A percentile compares a stretch with the other conserved stretches of the same genome.
Evolutionary conservation across 2,888 invertebrate species (phyloP).

Genomic region (Azorinus chamasolen): DNA sequence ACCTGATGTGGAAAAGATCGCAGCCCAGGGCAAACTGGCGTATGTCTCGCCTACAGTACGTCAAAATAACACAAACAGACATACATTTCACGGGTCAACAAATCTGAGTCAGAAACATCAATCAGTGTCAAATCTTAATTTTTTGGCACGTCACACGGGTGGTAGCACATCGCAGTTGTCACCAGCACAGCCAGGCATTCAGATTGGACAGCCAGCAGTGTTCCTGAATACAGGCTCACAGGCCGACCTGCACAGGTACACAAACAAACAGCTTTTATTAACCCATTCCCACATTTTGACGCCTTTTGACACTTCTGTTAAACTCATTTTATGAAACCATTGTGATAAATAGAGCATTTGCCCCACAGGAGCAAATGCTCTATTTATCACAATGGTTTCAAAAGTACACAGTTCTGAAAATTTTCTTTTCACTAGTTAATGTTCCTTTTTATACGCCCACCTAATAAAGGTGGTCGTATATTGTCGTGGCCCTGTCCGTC

Average conservation of each 20-base stretch:
- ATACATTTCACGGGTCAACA: conserved; percentile 65
- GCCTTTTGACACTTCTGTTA: no score
- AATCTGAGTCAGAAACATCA: conserved; percentile 65
- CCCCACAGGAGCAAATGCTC: no score
- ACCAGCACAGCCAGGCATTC: conserved; percentile 75
- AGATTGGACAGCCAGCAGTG: conserved; percentile 78
- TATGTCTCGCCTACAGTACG: conserved; percentile 82
- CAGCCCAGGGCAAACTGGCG: conserved; percentile 81
- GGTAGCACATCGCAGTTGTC: conserved; percentile 77
- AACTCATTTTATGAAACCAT: no score
- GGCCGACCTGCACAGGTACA: conserved; percentile 80
- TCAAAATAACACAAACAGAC: conserved; percentile 64
- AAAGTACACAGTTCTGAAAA: no score
- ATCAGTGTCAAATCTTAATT: conserved; percentile 70
- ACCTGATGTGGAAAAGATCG: conserved; percentile 77
- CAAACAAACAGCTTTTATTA: not conserved
- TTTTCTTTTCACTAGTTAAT: no score
- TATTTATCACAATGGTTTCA: no score
- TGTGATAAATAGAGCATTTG: no score
- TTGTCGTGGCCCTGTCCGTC: no score
- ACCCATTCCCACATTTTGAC: no score
- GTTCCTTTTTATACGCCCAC: no score
- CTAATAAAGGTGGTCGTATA: no score
- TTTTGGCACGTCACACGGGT: conserved; percentile 64
- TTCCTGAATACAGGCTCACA: conserved; percentile 78